phyloP scores from a whole-genome alignment of 2,797 vertebrate species.

The Cyprinodon diabolis region DNA sequence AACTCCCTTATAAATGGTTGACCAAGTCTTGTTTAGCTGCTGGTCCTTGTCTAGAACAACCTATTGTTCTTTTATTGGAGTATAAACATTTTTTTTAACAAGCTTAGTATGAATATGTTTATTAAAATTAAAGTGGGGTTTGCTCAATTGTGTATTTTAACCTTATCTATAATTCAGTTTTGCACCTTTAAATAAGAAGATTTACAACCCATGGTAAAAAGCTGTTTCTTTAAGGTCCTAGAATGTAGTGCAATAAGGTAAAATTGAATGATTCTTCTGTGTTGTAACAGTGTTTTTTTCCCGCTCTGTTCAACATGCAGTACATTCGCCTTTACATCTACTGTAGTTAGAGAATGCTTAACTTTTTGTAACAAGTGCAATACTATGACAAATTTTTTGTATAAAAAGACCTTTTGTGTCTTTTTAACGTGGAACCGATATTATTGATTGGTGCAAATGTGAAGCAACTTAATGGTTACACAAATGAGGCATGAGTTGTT shows the following conservation, averaged over 20 bases:
- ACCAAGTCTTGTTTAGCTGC: too few species aligned
- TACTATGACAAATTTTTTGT: neutral
- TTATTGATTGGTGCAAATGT: conserved; percentile 17
- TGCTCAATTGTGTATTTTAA: neutral
- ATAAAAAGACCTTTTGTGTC: neutral
- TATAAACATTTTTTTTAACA: too few species aligned
- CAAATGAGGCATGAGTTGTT: conserved; percentile 45
- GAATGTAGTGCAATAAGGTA: neutral
- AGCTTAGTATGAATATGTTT: too few species aligned
- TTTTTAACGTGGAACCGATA: neutral
- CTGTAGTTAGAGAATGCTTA: neutral
- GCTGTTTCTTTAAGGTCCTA: neutral
- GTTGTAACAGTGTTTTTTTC: too few species aligned
- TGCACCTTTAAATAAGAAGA: neutral
- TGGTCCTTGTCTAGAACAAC: too few species aligned
- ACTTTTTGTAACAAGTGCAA: neutral
- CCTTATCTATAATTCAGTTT: too few species aligned
- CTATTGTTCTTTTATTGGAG: too few species aligned
- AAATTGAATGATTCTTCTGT: too few species aligned
- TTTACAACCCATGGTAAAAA: neutral
- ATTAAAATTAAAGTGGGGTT: too few species aligned
- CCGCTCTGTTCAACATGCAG: neutral
- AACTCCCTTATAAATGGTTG: too few species aligned
- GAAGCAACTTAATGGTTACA: conserved; percentile 29
- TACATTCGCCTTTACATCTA: neutral